Evolutionary conservation across 2,888 invertebrate genomes (phyloP), one percentile per base, ranked within the genome.

Genomic region (Spilarctia lutea): DNA sequence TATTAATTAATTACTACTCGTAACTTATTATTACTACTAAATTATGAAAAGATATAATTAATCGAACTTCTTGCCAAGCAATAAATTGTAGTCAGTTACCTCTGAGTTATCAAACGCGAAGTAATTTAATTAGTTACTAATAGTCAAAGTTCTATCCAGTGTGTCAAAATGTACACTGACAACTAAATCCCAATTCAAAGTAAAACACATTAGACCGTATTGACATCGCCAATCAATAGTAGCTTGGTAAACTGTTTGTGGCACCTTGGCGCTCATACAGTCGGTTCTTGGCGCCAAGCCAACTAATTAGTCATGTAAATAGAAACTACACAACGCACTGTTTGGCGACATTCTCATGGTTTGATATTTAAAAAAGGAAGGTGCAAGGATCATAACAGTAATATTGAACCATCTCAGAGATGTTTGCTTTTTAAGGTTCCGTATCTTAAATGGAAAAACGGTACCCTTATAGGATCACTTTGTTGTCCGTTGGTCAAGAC

Each of bases 291-390:
- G 90, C 83, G 72, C 75, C 56, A 68, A 66, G 90, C 91, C 92
- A 91, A 90, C 87, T 92, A 92, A 93, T 93, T 92, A 92, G 89
- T 90, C 91, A 92, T 91, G 91, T 90, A 90, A 92, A 92, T 91
- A 89, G 90, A 88, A 88, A 84, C 90, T 89, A 88, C 86, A 88
- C 87, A 89, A 85, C 86, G 85, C 86, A 85, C 81, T 85, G 85
- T 86, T 87, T 87, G 86, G 82, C 79, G 82, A 86, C 86, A 79
- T 60, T 73, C 11, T n/a, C 48, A 35, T 70, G 52, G 65, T 35
- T 13, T 67, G 79, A 78, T 74, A 11, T 77, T 76, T 63, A 56
- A 11, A 45, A 13, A 30, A 35, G 72, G 79, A 82, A 76, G 72
- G 78, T 73, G 76, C 80, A 78, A 60, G 75, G 78, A 77, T 74